Evolutionary conservation across 2,113 vertebrate species (phyloP).

Genomic region (Phalacrocorax carbo): DNA sequence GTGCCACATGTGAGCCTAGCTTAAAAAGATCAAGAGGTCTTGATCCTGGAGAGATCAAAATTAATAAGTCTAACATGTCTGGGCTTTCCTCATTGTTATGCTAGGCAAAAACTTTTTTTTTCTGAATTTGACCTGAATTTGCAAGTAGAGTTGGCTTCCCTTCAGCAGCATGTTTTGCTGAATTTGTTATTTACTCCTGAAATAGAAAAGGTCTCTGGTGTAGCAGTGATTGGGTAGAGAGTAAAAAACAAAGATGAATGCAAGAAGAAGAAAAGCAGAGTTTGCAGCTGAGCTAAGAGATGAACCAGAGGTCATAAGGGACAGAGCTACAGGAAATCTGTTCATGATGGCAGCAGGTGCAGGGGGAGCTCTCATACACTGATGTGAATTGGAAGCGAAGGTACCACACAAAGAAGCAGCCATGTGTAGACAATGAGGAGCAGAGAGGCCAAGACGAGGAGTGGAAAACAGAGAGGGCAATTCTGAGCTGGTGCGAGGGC

Average conservation of each 20-base stretch:
- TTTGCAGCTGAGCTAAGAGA: constrained; percentile 42
- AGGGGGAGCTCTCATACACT: not conserved
- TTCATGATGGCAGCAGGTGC: constrained; percentile 42
- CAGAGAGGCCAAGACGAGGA: not conserved
- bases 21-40: not conserved
- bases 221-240: not conserved
- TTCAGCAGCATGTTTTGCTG: not conserved
- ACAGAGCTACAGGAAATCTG: constrained; percentile 48
- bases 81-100: not conserved
- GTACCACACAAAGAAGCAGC: constrained; percentile 24
- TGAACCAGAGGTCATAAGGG: not conserved
- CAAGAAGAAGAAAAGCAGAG: not conserved
- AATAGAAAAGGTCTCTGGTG: not conserved
- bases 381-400: not conserved
- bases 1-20: not conserved
- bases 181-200: not conserved
- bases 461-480: not conserved
- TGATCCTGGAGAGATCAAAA: not conserved
- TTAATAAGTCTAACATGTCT: not conserved
- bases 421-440: not conserved
- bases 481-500: not conserved
- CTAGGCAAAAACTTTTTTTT: not conserved
- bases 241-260: constrained; percentile 20
- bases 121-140: not conserved
- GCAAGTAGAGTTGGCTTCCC: not conserved